phyloP scores from a whole-genome alignment of 2,797 vertebrate species.

The Fundulus diaphanus region DNA sequence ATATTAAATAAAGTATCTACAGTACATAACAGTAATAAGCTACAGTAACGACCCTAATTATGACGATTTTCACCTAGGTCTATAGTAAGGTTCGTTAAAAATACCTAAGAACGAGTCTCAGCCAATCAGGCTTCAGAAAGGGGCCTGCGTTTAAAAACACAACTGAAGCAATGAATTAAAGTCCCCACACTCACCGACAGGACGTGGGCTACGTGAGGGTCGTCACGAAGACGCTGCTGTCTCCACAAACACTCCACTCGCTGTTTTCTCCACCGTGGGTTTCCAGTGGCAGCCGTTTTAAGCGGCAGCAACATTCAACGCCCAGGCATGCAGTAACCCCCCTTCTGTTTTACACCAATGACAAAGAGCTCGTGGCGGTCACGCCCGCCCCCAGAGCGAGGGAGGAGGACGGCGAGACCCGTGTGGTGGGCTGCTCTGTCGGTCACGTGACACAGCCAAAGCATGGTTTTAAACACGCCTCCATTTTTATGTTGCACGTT shows the following conservation, averaged over 20 bases:
- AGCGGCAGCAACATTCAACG: conserved; percentile 23
- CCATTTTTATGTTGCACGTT: background rate
- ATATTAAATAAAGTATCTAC: background rate
- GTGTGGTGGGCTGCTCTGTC: conserved; percentile 1
- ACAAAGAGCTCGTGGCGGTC: conserved; percentile 12
- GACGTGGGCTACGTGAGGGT: background rate
- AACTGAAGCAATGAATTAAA: background rate
- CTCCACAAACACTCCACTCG: accelerated
- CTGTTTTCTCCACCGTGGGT: accelerated
- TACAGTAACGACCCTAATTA: too few relatives aligned
- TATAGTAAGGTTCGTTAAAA: background rate
- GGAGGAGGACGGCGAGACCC: background rate
- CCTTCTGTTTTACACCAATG: conserved; percentile 49
- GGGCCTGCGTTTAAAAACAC: background rate
- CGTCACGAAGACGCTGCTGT: background rate
- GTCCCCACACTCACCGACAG: conserved; percentile 49
- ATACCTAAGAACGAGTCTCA: background rate
- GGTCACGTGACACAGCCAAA: conserved; percentile 5
- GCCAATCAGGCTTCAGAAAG: conserved; percentile 24
- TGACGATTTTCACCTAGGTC: background rate
- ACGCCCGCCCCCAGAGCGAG: conserved; percentile 34
- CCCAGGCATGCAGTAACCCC: conserved; percentile 29
- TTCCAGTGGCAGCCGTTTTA: conserved; percentile 12
- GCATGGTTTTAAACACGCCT: background rate
- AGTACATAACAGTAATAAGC: background rate